Evolutionary conservation across 2,113 vertebrate species (phyloP).

Genomic region (Percopsis transmontana): DNA sequence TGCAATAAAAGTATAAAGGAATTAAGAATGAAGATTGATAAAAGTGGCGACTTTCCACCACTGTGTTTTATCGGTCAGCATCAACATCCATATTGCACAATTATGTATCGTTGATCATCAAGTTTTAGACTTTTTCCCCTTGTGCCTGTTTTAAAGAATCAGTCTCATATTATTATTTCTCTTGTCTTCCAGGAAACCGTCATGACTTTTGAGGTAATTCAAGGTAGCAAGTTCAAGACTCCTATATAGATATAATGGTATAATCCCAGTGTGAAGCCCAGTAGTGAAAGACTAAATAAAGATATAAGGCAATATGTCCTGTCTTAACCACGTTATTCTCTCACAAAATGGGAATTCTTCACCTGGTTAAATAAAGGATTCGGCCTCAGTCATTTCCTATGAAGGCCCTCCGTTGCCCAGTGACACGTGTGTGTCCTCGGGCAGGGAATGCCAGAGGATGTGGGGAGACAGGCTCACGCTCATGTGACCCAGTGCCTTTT

Average conservation of each 20-base stretch:
- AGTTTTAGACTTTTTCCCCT: no score
- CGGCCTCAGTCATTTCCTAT: constrained; percentile 64
- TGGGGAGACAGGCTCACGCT: constrained; percentile 46
- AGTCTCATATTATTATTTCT: no score
- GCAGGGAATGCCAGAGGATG: constrained; percentile 68
- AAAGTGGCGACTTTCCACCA: constrained; percentile 1
- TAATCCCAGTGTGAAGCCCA: no score
- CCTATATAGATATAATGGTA: no score
- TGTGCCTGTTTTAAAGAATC: no score
- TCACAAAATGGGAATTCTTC: constrained; percentile 23
- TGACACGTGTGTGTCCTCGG: constrained; percentile 63
- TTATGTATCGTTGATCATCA: no score
- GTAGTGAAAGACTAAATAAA: no score
- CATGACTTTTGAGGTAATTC: no score
- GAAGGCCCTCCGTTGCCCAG: constrained; percentile 50
- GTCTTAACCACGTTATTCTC: constrained; percentile 2
- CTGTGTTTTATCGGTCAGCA: constrained; percentile 15
- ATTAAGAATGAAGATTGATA: constrained; percentile 28
- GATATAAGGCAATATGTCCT: no score
- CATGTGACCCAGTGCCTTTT: constrained; percentile 58
- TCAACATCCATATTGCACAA: no score
- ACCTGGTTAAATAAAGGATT: constrained; percentile 59
- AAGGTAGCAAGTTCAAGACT: no score
- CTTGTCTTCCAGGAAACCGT: no score
- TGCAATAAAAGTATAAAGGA: constrained; percentile 33